These are phyloP conservation scores for Lagopus leucura DNA, from an alignment of 2,113 vertebrate genomes.

Conservation along the genomic window DNA sequence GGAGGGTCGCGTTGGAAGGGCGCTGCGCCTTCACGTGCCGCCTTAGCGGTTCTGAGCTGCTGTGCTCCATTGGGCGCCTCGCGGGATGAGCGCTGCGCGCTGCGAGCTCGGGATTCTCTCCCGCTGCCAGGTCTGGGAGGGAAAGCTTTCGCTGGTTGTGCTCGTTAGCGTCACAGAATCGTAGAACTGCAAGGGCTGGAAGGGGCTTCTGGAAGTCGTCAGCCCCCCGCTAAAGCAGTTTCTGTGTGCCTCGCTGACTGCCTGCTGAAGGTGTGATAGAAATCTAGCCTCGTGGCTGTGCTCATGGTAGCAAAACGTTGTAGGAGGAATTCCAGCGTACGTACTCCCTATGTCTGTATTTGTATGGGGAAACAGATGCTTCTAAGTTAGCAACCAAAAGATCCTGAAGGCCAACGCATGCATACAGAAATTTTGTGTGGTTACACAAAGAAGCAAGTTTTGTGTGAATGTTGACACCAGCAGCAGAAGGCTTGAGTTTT, in stretches of 20 bases:
- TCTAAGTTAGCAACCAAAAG: neutral
- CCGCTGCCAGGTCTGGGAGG: too few relatives aligned
- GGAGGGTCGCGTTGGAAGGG: neutral
- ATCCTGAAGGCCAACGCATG: rapidly evolving
- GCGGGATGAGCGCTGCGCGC: too few relatives aligned
- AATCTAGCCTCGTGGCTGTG: neutral
- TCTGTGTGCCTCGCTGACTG: too few relatives aligned
- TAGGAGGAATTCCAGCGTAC: rapidly evolving
- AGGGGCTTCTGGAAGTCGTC: too few relatives aligned
- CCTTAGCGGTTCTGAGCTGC: too few relatives aligned
- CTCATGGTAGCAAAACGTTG: neutral
- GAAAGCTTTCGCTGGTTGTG: neutral
- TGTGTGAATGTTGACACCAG: neutral
- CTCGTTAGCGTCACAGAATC: neutral
- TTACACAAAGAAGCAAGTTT: neutral
- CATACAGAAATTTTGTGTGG: neutral
- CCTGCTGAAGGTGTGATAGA: neutral
- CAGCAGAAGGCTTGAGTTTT: neutral
- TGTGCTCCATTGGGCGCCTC: too few relatives aligned
- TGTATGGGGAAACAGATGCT: neutral
- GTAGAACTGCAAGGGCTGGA: too few relatives aligned
- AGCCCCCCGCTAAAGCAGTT: too few relatives aligned
- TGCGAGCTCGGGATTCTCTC: too few relatives aligned
- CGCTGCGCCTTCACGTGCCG: too few relatives aligned
- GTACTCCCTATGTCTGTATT: rapidly evolving